Conservation (phyloP, 2,888 invertebrate species). For the Chesias legatella region DNA sequence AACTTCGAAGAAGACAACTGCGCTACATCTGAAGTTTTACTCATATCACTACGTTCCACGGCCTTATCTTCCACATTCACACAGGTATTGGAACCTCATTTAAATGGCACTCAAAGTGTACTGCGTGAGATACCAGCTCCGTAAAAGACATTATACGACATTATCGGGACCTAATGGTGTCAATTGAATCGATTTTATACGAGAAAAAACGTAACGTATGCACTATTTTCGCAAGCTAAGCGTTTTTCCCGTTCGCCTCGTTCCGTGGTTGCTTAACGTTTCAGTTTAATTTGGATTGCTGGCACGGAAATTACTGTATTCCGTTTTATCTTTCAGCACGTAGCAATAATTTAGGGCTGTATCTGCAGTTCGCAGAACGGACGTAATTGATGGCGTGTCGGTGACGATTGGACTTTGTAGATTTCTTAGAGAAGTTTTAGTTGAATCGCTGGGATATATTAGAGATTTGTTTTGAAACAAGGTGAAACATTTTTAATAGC, state of each 20-base stretch:
- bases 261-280: slow-evolving; percentile 11
- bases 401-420: not conserved
- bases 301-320: slow-evolving; percentile 18
- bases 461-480: too few relatives aligned
- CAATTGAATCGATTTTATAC: slow-evolving; percentile 5
- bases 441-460: too few relatives aligned
- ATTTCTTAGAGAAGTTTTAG: not conserved
- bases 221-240: slow-evolving; percentile 13
- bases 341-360: slow-evolving; percentile 7
- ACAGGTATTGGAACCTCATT: too few relatives aligned
- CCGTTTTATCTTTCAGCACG: slow-evolving; percentile 13
- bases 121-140: too few relatives aligned
- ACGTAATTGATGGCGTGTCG: slow-evolving; percentile 3
- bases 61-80: too few relatives aligned
- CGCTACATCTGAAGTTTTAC: too few relatives aligned
- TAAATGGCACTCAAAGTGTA: too few relatives aligned
- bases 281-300: slow-evolving; percentile 20
- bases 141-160: too few relatives aligned
- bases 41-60: too few relatives aligned
- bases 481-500: too few relatives aligned
- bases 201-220: slow-evolving; percentile 14
- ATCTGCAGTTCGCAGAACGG: slow-evolving; percentile 6
- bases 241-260: slow-evolving; percentile 11
- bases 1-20: too few relatives aligned
- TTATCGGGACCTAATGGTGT: not conserved